Base-by-base conservation (phyloP, 92 coral and sea anemone species). In the Anthopleura xanthogrammica region DNA sequence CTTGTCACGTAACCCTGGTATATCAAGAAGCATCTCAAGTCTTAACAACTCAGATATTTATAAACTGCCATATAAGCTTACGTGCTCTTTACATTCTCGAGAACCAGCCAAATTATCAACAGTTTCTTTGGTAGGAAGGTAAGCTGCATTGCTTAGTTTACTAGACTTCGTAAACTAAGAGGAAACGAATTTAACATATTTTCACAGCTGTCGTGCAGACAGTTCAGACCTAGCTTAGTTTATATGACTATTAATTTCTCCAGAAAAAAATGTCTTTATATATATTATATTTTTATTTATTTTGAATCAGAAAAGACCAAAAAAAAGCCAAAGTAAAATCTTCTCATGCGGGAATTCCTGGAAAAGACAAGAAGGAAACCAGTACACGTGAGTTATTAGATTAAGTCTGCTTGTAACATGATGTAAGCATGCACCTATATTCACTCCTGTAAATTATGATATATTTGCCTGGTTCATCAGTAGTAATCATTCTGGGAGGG, bases 51-150 rank as follows among this genome's bases (percentile, higher is more conserved):
- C 70, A 23, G 70, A 62, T 5, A 62, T 62, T 62, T 62, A 62
- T 62, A 62, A 62, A 6, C 29, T 23, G 39, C 70, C 70, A 8
- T 62, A 62, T 62, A 82, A 73, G 66, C 78, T 64, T 42, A 75
- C 76, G 17, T 46, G 64, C 42, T 55, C 55, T 17, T 46, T 74
- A 41, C 70, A 84, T 39, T 62, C 84, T 60, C 73, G 88, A 81
- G 70, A 82, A 48, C 90, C 89, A 39, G 95, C 89, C 12, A 88
- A 87, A 81, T 70, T 92, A 52, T 77, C 93, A 16, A 92, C 93
- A 58, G 93, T 92, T 72, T 90, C 93, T 75, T 82, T 92, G 23
- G 93, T 91, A 48, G 93, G 93, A 70, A 86, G 93, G 95, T 92
- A 86, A 74, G 92, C 83, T 20, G 60, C 24, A 50, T 7, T 5